phyloP scores from a whole-genome alignment of 2,888 invertebrate genomes.

The Melanophora roralis region DNA sequence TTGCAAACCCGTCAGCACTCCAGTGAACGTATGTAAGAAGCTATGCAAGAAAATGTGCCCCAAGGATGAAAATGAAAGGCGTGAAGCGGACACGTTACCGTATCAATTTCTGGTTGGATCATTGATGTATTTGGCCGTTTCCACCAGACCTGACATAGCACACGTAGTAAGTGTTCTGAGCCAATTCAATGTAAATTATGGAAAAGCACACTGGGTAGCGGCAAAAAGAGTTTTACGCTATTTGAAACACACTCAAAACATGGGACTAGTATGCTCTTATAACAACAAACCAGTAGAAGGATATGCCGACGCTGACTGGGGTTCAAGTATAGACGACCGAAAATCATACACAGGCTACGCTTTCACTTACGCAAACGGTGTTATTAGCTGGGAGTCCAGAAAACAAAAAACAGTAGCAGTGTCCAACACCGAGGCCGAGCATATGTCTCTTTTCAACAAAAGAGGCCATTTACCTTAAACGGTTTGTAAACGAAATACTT shows the following conservation, averaged over 20 bases:
- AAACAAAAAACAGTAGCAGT: conserved; percentile 30
- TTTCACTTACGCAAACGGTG: conserved; percentile 3
- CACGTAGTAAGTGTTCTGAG: conserved; percentile 53
- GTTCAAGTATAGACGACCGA: conserved; percentile 33
- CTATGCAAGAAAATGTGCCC: conserved; percentile 45
- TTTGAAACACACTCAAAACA: conserved; percentile 45
- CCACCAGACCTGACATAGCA: conserved; percentile 57
- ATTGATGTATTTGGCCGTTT: conserved; percentile 60
- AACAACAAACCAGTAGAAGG: conserved; percentile 16
- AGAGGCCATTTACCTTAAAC: too few species aligned
- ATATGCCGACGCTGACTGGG: conserved; percentile 49
- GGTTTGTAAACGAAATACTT: conserved; percentile 21
- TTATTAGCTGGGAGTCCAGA: conserved; percentile 34
- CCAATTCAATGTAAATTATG: conserved; percentile 47
- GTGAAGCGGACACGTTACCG: conserved; percentile 30
- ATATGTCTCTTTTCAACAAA: background rate
- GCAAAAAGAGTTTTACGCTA: conserved; percentile 56
- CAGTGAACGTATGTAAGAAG: conserved; percentile 43
- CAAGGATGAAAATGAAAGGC: conserved; percentile 30
- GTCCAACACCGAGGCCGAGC: conserved; percentile 4
- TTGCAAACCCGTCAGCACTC: conserved; percentile 48
- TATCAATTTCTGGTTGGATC: conserved; percentile 48
- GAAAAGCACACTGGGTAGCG: conserved; percentile 50
- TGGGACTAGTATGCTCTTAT: conserved; percentile 40
- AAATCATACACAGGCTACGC: conserved; percentile 51